phyloP scores from a whole-genome alignment of 1,140 invertebrate genomes.

The Drosophila busckii region DNA sequence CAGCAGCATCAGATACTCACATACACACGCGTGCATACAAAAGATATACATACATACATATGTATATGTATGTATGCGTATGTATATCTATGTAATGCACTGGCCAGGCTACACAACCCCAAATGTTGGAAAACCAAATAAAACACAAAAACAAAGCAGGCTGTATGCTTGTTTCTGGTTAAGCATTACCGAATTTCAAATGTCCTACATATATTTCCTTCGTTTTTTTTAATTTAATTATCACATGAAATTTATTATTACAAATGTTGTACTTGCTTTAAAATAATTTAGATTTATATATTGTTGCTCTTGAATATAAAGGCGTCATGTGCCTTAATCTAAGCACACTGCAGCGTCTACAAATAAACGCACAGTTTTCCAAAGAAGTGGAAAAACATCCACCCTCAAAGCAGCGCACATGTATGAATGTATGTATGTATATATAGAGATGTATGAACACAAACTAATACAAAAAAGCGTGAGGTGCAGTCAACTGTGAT shows the following conservation, averaged over 20 bases:
- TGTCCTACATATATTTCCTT: too few species aligned
- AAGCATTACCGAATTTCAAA: slow-evolving; percentile 13
- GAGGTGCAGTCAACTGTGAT: slow-evolving; percentile 7
- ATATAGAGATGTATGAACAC: slow-evolving; percentile 27
- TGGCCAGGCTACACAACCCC: slow-evolving; percentile 60
- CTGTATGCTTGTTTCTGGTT: slow-evolving; percentile 49
- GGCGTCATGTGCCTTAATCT: slow-evolving; percentile 47
- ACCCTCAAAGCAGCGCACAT: slow-evolving; percentile 62
- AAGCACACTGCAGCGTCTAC: slow-evolving; percentile 61
- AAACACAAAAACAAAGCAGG: slow-evolving; percentile 69
- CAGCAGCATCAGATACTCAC: slow-evolving; percentile 33
- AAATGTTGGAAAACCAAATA: slow-evolving; percentile 75
- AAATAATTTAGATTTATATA: too few species aligned
- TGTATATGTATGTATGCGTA: slow-evolving; percentile 13
- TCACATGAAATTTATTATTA: too few species aligned
- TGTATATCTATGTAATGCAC: slow-evolving; percentile 28
- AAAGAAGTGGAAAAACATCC: slow-evolving; percentile 77
- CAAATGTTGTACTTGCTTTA: too few species aligned
- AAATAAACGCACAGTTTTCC: slow-evolving; percentile 77
- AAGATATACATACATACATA: slow-evolving; percentile 26
- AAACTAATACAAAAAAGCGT: slow-evolving; percentile 61
- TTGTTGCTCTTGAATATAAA: slow-evolving; percentile 10
- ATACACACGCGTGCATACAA: slow-evolving; percentile 29
- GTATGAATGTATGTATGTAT: slow-evolving; percentile 5
- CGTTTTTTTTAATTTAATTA: too few species aligned